Evolutionary conservation across 2,888 invertebrate species (phyloP).

Genomic region (Sacculina carcini): DNA sequence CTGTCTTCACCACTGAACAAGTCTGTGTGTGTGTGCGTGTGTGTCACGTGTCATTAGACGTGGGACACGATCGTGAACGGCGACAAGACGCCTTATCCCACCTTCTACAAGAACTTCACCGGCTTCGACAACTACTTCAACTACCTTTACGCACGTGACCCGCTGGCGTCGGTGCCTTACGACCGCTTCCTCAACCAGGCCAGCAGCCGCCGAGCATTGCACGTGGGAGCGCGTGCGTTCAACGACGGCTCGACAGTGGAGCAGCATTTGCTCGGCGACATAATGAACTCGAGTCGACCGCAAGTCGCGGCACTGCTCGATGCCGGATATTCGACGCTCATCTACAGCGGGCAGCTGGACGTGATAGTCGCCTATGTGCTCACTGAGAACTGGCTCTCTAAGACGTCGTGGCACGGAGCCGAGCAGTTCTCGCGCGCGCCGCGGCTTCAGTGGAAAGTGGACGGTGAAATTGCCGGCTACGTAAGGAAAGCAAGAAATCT

Average conservation of each 20-base stretch:
- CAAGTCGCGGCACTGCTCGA: slow-evolving; percentile 17
- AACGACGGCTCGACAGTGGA: slow-evolving; percentile 36
- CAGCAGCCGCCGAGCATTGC: slow-evolving; percentile 41
- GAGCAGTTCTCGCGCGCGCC: slow-evolving; percentile 36
- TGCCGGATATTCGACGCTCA: slow-evolving; percentile 35
- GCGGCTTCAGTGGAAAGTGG: slow-evolving; percentile 37
- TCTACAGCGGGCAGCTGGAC: slow-evolving; percentile 75
- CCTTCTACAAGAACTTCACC: slow-evolving; percentile 42
- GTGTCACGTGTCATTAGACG: slow-evolving; percentile 14
- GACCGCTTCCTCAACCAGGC: slow-evolving; percentile 31
- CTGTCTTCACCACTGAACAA: too few species aligned
- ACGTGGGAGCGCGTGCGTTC: slow-evolving; percentile 55
- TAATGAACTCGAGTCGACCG: slow-evolving; percentile 49
- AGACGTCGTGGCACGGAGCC: slow-evolving; percentile 38
- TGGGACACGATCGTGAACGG: slow-evolving; percentile 44
- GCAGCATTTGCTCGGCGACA: slow-evolving; percentile 38
- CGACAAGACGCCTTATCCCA: slow-evolving; percentile 29
- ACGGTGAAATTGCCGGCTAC: slow-evolving; percentile 40
- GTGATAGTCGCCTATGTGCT: slow-evolving; percentile 68
- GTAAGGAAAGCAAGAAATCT: slow-evolving; percentile 40
- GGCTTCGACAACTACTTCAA: slow-evolving; percentile 52
- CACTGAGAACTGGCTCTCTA: slow-evolving; percentile 46
- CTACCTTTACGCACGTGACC: slow-evolving; percentile 33
- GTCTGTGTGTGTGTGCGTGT: too few species aligned
- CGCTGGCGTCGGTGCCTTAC: slow-evolving; percentile 10